Evolutionary conservation across 1,140 invertebrate genomes (phyloP).

Genomic region (Drosophila simulans): DNA sequence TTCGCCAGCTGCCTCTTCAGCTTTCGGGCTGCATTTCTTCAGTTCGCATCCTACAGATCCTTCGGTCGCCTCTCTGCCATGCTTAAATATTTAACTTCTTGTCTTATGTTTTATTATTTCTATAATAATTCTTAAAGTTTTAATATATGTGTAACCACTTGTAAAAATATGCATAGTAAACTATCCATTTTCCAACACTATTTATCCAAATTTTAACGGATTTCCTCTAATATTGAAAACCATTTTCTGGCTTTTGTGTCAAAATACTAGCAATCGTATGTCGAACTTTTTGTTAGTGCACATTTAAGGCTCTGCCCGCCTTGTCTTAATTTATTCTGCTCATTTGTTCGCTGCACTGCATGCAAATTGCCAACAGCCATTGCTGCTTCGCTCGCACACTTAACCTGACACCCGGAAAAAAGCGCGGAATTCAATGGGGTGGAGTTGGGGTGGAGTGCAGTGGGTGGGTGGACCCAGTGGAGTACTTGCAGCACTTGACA

Average conservation of each 20-base stretch:
- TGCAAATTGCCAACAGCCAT: constrained; percentile 58
- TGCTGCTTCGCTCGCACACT: constrained; percentile 20
- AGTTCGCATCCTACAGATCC: not conserved
- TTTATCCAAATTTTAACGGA: no score
- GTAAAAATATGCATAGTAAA: no score
- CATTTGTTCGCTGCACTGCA: constrained; percentile 64
- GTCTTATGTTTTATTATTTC: not conserved
- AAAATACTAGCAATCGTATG: no score
- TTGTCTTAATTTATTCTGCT: constrained; percentile 69
- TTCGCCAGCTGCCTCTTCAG: constrained; percentile 19
- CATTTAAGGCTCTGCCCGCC: constrained; percentile 7
- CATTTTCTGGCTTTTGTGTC: no score
- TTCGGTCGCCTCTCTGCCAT: not conserved
- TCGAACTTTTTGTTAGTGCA: not conserved
- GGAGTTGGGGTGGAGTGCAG: no score
- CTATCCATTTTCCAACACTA: no score
- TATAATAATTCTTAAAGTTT: no score
- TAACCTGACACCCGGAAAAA: constrained; percentile 22
- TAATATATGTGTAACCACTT: no score
- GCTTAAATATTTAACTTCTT: no score
- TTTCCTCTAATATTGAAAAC: not conserved
- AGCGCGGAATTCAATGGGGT: not conserved
- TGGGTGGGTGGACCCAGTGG: constrained; percentile 2
- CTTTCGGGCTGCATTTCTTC: constrained; percentile 20
- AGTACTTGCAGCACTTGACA: constrained; percentile 56